A percentile compares a stretch with the other conserved stretches of the same genome.
Conservation (phyloP, 2,888 invertebrate species). For the Baccha elongata region DNA sequence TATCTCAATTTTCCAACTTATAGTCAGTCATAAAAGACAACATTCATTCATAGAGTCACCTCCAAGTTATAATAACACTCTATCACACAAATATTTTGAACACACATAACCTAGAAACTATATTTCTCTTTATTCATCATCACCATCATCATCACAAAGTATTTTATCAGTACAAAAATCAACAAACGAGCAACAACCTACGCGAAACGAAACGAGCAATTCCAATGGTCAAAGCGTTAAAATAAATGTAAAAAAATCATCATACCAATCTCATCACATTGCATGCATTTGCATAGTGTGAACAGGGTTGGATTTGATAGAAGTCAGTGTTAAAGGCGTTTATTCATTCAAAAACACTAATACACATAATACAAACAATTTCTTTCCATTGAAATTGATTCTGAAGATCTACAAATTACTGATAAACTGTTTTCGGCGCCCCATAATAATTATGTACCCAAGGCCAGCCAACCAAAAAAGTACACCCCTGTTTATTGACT, state of each 20-base stretch:
- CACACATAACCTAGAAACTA: conserved; percentile 60
- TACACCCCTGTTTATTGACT: conserved; percentile 4
- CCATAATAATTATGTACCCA: not conserved
- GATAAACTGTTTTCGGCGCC: not conserved
- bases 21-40: conserved; percentile 26
- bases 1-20: conserved; percentile 27
- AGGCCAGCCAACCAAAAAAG: not conserved
- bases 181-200: conserved; percentile 35
- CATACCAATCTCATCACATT: conserved; percentile 53
- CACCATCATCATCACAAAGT: conserved; percentile 8
- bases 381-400: no score
- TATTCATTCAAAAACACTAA: no score
- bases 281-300: conserved; percentile 23
- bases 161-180: conserved; percentile 26
- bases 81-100: conserved; percentile 18
- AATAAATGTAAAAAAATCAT: not conserved
- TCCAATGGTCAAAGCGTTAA: conserved; percentile 45
- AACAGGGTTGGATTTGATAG: conserved; percentile 9
- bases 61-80: conserved; percentile 19
- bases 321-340: not conserved
- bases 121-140: conserved; percentile 36
- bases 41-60: conserved; percentile 64
- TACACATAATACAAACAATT: no score
- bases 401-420: no score
- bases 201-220: conserved; percentile 44